A percentile compares a stretch with the other conserved stretches of the same genome.
Conservation (phyloP, 2,113 vertebrate species). For the Hippocampus abdominalis region DNA sequence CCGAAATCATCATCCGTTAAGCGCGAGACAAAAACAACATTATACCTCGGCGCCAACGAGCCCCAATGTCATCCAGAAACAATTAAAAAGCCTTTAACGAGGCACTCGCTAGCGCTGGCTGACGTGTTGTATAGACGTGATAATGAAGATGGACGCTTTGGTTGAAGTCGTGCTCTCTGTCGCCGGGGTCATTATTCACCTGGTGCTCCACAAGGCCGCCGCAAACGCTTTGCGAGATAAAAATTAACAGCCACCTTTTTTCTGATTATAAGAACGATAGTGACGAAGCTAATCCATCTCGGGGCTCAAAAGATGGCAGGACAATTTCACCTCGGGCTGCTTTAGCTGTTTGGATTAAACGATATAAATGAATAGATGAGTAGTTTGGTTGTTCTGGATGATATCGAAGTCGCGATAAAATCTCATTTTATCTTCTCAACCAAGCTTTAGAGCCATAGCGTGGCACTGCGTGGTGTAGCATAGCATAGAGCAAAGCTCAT, state of each 20-base stretch:
- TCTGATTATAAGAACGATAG: background rate
- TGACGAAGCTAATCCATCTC: too few relatives aligned
- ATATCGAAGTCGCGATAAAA: too few relatives aligned
- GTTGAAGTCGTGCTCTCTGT: background rate
- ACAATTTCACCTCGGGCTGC: background rate
- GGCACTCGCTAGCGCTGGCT: background rate
- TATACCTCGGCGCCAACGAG: background rate
- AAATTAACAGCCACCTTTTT: background rate
- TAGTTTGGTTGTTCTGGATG: too few relatives aligned
- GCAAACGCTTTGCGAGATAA: background rate
- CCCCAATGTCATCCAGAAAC: background rate
- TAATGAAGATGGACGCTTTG: background rate
- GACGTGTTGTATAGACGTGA: background rate
- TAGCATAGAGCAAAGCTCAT: background rate
- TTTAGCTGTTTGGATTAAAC: background rate
- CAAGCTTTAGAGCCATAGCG: too few relatives aligned
- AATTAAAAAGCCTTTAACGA: conserved; percentile 10
- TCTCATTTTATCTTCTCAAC: too few relatives aligned
- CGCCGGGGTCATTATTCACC: conserved; percentile 2
- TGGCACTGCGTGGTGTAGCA: background rate
- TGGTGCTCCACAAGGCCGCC: background rate
- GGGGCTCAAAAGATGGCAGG: background rate
- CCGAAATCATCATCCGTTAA: background rate
- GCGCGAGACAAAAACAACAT: conserved; percentile 1
- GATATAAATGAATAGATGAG: background rate